phyloP scores from a whole-genome alignment of 2,113 vertebrate genomes.

The Gorsachius goisagi region DNA sequence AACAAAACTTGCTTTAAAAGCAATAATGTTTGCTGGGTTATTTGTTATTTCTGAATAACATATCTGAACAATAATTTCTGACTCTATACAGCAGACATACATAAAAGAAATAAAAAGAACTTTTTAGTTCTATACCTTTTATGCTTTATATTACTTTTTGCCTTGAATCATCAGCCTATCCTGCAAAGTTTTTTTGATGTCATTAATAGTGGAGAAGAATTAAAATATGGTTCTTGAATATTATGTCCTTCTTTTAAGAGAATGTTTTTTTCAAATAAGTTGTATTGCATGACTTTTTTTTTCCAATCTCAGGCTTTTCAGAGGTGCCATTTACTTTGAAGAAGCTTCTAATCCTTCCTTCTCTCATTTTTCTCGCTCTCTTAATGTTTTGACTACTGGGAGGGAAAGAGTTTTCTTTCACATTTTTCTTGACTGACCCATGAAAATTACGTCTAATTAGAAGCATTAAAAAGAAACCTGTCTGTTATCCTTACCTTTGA shows the following conservation, averaged over 20 bases:
- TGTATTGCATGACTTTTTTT: background rate
- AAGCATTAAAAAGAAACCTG: background rate
- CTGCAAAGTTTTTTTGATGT: background rate
- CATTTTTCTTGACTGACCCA: background rate
- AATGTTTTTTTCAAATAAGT: background rate
- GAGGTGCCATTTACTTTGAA: background rate
- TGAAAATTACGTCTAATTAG: background rate
- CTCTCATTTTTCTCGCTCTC: background rate
- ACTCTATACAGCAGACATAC: background rate
- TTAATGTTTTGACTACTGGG: background rate
- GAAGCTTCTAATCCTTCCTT: background rate
- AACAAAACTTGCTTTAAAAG: background rate
- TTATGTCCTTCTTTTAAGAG: background rate
- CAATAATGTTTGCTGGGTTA: background rate
- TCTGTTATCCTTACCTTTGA: background rate
- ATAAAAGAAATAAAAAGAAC: background rate
- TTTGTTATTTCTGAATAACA: slow-evolving; percentile 1
- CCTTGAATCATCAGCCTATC: background rate
- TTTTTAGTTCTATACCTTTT: background rate
- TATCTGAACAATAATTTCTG: background rate
- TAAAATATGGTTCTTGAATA: background rate
- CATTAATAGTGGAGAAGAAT: background rate
- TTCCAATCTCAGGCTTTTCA: background rate
- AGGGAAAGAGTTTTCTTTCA: background rate
- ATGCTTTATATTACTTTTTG: background rate